A percentile compares a stretch with the other conserved stretches of the same genome.
Evolutionary conservation across 2,113 vertebrate genomes (phyloP).

Genomic region (Urocynchramus pylzowi): DNA sequence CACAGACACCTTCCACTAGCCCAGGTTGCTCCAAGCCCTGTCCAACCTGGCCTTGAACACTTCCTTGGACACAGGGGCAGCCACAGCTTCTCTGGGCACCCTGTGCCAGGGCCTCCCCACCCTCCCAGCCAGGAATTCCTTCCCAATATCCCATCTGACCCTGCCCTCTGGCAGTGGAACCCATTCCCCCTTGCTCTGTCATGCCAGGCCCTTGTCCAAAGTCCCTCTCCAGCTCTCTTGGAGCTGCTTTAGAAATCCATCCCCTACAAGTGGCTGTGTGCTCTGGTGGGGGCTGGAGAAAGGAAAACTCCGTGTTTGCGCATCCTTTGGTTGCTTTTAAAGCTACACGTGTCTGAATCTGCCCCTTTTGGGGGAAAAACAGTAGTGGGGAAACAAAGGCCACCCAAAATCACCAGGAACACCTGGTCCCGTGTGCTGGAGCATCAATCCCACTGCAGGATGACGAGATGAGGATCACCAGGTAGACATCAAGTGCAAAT

Average conservation of each 20-base stretch:
- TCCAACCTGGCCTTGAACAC: not conserved
- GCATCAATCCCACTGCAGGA: not conserved
- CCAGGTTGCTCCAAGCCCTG: accelerated
- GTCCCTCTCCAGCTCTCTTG: no score
- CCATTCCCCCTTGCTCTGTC: not conserved
- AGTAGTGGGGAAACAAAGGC: accelerated
- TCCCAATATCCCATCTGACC: accelerated
- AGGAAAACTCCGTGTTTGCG: not conserved
- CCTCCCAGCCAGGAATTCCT: accelerated
- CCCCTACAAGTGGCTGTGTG: not conserved
- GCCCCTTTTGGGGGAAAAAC: accelerated
- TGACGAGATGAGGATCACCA: not conserved
- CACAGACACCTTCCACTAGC: not conserved
- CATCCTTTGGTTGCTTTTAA: not conserved
- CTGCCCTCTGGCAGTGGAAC: not conserved
- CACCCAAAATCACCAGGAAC: accelerated
- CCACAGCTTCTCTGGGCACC: not conserved
- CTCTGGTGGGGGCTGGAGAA: not conserved
- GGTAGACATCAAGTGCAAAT: not conserved
- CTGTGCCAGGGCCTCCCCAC: accelerated
- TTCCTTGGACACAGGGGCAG: not conserved
- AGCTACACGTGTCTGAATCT: not conserved
- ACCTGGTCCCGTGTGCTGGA: accelerated
- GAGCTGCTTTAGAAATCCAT: not conserved
- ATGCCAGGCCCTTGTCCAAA: accelerated